Evolutionary conservation across 2,888 invertebrate species (phyloP), one percentile per base, ranked within the genome.

Genomic region (Callyntrura guangdongensis): DNA sequence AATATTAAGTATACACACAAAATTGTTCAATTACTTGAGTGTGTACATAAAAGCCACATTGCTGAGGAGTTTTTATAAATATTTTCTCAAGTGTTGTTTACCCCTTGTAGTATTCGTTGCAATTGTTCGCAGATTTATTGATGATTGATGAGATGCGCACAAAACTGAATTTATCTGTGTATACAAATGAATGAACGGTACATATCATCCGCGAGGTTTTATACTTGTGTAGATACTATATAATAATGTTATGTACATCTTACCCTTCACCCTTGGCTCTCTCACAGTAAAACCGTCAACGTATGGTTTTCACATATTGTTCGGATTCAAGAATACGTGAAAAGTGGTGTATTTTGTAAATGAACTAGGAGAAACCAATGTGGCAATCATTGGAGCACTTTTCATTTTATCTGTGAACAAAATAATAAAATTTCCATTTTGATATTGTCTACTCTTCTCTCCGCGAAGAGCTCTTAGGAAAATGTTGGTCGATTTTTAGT

Each of bases 41-140:
- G 86, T 45, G 45, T 69, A 69, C 36, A 87, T 25, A 47, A 49
- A 79, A 84, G 82, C 89, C 89, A 89, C 77, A 88, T 25, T 56
- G n/a, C 88, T 53, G 84, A 20, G 45, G 84, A 56, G 79, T 89
- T 74, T 86, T 74, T 84, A 36, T 36, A 36, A 36, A 36, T 69
- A 82, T 47, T 27, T 61, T 14, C 49, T 82, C 82, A 89, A 72
- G 79, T 64, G 74, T 77, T 89, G 83, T 89, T 89, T 89, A 89
- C 89, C 89, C 89, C 89, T 72, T 85, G n/a, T n/a, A 22, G 36
- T 84, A 89, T 89, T 85, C 77, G 64, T 89, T 84, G 61, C 83
- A 74, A 69, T 89, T 83, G 67, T 72, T 79, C 72, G 67, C 88
- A 82, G 81, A 53, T 56, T 88, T 88, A 72, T 20, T 77, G 81